Percentiles rank a stretch among this genome's conserved stretches.
Conservation (phyloP, 2,113 vertebrate genomes). For the Crotalus viridis region DNA sequence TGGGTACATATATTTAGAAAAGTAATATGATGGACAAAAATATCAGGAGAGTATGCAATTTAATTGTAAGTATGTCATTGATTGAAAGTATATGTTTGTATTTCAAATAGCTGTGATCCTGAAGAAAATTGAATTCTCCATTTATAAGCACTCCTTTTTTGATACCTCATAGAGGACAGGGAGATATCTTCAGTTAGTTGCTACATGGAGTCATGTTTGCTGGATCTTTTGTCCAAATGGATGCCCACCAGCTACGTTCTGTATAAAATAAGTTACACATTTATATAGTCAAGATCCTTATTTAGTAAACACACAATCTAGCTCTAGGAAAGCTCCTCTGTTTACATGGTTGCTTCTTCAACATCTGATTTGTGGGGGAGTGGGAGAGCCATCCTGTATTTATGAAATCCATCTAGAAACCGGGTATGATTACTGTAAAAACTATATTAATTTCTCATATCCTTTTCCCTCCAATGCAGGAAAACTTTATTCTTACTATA, state of each 20-base stretch:
- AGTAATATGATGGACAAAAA: conserved; percentile 10
- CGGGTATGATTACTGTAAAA: neutral
- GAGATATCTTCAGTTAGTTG: conserved; percentile 20
- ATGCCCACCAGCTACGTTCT: conserved; percentile 63
- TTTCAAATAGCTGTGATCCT: neutral
- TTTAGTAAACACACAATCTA: neutral
- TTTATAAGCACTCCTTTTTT: neutral
- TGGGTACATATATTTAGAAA: neutral
- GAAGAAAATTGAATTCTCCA: neutral
- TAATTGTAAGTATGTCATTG: neutral
- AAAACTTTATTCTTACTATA: neutral
- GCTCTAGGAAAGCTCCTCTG: neutral
- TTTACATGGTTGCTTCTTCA: neutral
- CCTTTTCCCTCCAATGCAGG: neutral
- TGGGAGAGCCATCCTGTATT: neutral
- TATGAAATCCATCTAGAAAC: neutral
- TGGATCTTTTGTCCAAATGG: conserved; percentile 67
- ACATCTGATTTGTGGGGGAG: neutral
- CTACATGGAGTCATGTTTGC: conserved; percentile 65
- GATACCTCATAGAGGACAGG: neutral
- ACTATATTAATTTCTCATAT: neutral
- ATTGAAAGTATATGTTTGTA: rapidly evolving
- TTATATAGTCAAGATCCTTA: conserved; percentile 24
- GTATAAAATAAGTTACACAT: conserved; percentile 40
- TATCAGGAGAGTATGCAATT: neutral